Evolutionary conservation across 2,113 vertebrate species (phyloP), one percentile per base, ranked within the genome.

Genomic region (Periophthalmodon schlosseri): DNA sequence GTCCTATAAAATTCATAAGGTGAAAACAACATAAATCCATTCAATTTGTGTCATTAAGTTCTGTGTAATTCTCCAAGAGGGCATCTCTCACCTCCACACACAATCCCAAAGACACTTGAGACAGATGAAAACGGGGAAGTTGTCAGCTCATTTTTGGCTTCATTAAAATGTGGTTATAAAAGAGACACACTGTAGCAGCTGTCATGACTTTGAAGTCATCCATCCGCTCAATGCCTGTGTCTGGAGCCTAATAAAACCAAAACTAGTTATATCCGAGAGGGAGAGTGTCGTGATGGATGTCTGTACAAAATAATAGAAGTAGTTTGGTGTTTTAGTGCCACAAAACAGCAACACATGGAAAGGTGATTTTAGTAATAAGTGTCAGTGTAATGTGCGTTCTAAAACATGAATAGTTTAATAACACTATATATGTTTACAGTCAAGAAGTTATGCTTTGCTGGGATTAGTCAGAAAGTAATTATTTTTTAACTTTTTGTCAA

Each of bases 81-180:
- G 34, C 52, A 60, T 70, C 64, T 73, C 18, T 21, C 34, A 67
- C 63, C 52, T 44, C 49, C 16, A 68, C 54, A 58, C n/a, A 54
- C 39, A 46, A 57, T 39, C 54, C 34, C 46, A 63, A 63, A 24
- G 66, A 61, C 34, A 10, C 39, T 9, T 54, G 28, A 6, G 18
- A 58, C 46, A 28, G 34, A 3, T 2, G 46, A 66, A 56, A 3
- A 39, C 3, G 66, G 28, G 11, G 16, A 54, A 39, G 12, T 36
- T 5, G 15, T n/a, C 5, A 5, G 47, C 52, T 10, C 36, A 69
- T 78, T 75, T 70, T 8, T 33, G 2, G 34, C 10, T 49, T 70
- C 73, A 76, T 83, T 83, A 74, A 81, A 70, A 74, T 20, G 8
- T 12, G 50, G 61, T 72, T 68, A 21, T 73, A 3, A 81, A 77